A percentile compares a stretch with the other conserved stretches of the same genome.
Evolutionary conservation across 2,113 vertebrate species (phyloP).

Genomic region (Muntiacus muntjak): DNA sequence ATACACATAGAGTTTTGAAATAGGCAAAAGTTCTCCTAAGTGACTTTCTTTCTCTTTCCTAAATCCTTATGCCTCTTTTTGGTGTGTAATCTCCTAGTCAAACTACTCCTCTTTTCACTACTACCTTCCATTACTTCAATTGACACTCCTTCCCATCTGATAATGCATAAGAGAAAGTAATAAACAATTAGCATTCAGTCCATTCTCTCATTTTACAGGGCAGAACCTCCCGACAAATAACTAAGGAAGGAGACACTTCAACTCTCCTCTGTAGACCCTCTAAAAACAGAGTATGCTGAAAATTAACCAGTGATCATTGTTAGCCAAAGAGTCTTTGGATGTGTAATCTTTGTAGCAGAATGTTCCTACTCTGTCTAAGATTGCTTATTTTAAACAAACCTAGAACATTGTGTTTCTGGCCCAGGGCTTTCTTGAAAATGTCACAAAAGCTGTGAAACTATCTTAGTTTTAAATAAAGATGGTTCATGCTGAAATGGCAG

Average conservation of each 20-base stretch:
- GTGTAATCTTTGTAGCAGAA: not conserved
- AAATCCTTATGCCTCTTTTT: not conserved
- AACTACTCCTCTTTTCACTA: not conserved
- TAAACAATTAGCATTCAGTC: not conserved
- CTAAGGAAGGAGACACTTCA: not conserved
- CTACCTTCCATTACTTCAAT: not conserved
- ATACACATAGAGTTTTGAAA: not conserved
- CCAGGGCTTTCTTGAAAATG: not conserved
- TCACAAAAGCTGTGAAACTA: not conserved
- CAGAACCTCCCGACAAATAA: not conserved
- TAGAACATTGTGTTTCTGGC: not conserved
- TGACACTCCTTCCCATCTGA: not conserved
- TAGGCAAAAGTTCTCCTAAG: not conserved
- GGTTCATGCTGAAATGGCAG: not conserved
- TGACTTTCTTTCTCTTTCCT: not conserved
- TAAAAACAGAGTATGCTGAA: not conserved
- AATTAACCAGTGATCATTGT: not conserved
- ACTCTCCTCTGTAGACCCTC: not conserved
- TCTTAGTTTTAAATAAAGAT: not conserved
- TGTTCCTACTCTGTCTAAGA: not conserved
- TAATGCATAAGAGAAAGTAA: not conserved
- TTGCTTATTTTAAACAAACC: not conserved
- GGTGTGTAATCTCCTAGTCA: not conserved
- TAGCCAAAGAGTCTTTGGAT: not conserved
- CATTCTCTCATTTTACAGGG: not conserved